phyloP scores from a whole-genome alignment of 2,797 vertebrate genomes.

The Rhabdomys pumilio region DNA sequence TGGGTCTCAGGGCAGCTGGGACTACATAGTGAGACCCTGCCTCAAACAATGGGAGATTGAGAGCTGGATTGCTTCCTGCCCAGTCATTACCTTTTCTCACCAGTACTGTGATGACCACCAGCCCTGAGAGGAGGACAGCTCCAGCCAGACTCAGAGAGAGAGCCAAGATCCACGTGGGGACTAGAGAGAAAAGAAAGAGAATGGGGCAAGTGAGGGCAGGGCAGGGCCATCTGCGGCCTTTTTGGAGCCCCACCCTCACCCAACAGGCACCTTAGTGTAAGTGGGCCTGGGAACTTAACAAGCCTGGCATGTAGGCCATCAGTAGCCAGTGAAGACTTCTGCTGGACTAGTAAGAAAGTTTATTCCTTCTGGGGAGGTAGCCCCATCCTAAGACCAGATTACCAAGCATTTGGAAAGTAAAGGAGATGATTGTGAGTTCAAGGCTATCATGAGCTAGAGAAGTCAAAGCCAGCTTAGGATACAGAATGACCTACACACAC shows the following conservation, averaged over 20 bases:
- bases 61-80: background rate
- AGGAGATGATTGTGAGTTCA: background rate
- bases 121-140: conserved; percentile 60
- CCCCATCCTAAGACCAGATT: background rate
- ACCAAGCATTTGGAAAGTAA: background rate
- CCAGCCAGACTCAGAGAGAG: conserved; percentile 70
- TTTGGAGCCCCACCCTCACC: background rate
- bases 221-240: background rate
- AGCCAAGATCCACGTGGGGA: conserved; percentile 80
- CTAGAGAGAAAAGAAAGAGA: conserved; percentile 71
- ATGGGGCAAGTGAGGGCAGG: background rate
- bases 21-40: background rate
- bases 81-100: conserved; percentile 81
- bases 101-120: background rate
- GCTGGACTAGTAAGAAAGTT: background rate
- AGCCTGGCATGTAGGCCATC: background rate
- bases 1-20: background rate
- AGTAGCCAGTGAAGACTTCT: background rate
- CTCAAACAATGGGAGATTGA: background rate
- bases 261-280: background rate
- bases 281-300: background rate
- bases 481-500: background rate
- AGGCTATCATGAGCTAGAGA: background rate
- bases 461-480: background rate
- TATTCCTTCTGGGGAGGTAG: background rate